Base-by-base conservation (phyloP, 2,113 vertebrate genomes). In the Tragelaphus buxtoni region DNA sequence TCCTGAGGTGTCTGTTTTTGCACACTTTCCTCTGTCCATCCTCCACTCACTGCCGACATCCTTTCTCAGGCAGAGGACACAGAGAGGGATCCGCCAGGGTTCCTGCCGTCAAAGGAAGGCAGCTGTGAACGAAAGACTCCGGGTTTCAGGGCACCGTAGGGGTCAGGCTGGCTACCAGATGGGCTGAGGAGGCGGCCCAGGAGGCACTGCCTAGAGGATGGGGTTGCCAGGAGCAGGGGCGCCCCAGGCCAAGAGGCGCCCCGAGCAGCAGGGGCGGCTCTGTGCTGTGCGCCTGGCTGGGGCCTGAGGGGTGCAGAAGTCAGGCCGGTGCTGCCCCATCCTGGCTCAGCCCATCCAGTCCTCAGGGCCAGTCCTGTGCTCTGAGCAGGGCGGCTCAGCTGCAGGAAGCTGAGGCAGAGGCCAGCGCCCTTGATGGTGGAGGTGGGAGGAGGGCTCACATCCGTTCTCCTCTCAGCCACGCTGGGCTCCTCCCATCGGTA, bases 71-170 rank as follows among this genome's bases (percentile, higher is more conserved):
- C 9, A 30, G 16, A 79, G 51, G 58, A 24, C 5, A 28, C 47
- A 35, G 5, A 11, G 80, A 22, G 55, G 7, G 32, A 5, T 12
- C 10, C 53, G 10, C 26, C 45, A 30, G 49, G 17, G 12, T 22
- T 82, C 55, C 61, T 61, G 17, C 51, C 16, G 0, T 26, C 24
- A 12, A 2, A 53, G 77, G 81, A 79, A 30, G 87, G 60, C 53
- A 16, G 18, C 88, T 0, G 1, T 18, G 24, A 45, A 3, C 0
- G 0, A 35, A 16, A 2, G 45, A 24, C 26, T 20, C 3, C 1
- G 3, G 49, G 32, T 12, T 20, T 2, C 5, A 0, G 63, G 20
- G n/a, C 79, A 18, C 17, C 60, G 14, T 4, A 2, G 24, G 32
- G 35, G 63, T 16, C 35, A 35, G 84, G 56, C 63, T 39, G 47